These are phyloP conservation scores for Griposia aprilina DNA, from an alignment of 2,888 invertebrate genomes.

Conservation along the genomic window DNA sequence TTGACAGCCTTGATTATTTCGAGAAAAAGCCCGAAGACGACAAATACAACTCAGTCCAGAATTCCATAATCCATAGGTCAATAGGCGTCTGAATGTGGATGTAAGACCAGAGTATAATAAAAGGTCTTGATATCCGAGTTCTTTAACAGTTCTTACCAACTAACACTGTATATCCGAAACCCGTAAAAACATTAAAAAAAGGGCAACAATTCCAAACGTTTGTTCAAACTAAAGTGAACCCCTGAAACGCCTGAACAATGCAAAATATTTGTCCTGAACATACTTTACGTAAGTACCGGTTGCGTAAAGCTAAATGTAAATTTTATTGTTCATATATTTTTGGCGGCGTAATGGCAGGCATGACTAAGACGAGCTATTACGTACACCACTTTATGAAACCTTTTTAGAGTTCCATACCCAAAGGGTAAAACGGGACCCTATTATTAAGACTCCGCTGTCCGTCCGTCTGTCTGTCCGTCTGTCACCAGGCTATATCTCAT, in stretches of 20 bases:
- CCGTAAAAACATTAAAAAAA: background rate
- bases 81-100: background rate
- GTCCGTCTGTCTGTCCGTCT: too few relatives aligned
- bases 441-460: too few relatives aligned
- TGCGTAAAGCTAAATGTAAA: constrained; percentile 31
- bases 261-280: constrained; percentile 43
- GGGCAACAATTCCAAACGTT: background rate
- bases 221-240: constrained; percentile 22
- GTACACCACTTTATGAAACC: constrained; percentile 32
- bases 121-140: background rate
- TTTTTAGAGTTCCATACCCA: too few relatives aligned
- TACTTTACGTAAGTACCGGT: constrained; percentile 34
- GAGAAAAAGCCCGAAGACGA: too few relatives aligned
- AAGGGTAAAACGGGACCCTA: too few relatives aligned
- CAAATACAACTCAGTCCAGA: background rate
- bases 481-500: too few relatives aligned
- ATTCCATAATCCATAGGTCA: background rate
- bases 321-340: constrained; percentile 53
- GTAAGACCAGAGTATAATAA: background rate
- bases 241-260: background rate
- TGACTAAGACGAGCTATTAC: constrained; percentile 33
- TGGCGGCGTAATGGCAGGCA: background rate
- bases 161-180: background rate
- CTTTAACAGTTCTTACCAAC: background rate
- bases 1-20: background rate